Base-by-base conservation (phyloP, 1,140 invertebrate genomes). In the Trissolcus basalis region DNA sequence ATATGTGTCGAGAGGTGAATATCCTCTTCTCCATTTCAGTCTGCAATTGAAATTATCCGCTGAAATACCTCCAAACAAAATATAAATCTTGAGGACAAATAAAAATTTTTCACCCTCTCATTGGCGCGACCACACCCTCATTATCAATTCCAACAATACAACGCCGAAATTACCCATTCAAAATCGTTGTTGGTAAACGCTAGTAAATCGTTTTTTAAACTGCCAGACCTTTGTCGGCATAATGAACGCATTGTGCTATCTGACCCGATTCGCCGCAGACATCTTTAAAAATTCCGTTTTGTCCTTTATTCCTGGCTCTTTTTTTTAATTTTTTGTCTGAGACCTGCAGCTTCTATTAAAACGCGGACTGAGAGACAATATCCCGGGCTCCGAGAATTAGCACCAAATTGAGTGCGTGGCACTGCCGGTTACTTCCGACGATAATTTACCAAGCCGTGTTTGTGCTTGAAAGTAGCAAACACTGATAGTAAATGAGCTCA, bases 211-310 rank as follows among this genome's bases (percentile, higher is more conserved):
- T 39, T 39, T n/a, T 11, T 39, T n/a, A 39, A n/a, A 39, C 36
- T n/a, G n/a, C 36, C n/a, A 11, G 36, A 39, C 9, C 36, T 39
- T 39, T 39, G n/a, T n/a, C n/a, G 9, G 9, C n/a, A 39, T 11
- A 39, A 39, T 39, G 36, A 11, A 39, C 9, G 36, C n/a, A 39
- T 39, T 39, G 36, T 39, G n/a, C 36, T 39, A 39, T 39, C 36
- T 59, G 14, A 63, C 48, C 49, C 41, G 41, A 27, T 45, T 45
- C 41, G 41, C 11, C 44, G 15, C 33, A 32, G 41, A 36, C 6
- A 15, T 53, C 49, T 63, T 63, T 63, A 63, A 63, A 63, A 63
- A 63, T 53, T 63, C 59, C 51, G 33, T 48, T 64, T 39, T 27
- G 15, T 54, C 14, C 49, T 11, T 41, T 11, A 6, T 64, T 14